A percentile compares a stretch with the other conserved stretches of the same genome.
Evolutionary conservation across 2,113 vertebrate species (phyloP).

Genomic region (Oenanthe melanoleuca): DNA sequence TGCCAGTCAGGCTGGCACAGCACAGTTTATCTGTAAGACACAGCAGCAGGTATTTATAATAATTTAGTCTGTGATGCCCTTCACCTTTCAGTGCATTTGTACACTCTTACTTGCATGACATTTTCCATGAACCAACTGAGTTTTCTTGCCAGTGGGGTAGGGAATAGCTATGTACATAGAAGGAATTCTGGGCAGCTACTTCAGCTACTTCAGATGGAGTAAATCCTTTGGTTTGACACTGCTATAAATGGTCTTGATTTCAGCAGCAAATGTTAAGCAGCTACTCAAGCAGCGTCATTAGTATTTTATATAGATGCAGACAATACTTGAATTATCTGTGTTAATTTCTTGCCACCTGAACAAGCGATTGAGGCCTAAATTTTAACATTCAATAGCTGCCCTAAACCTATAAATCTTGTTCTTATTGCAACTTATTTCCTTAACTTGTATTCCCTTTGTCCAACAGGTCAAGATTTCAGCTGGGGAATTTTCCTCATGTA

Average conservation of each 20-base stretch:
- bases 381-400: not conserved
- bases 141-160: not conserved
- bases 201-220: not conserved
- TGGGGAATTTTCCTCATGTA: not conserved
- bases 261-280: not conserved
- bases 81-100: not conserved
- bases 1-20: not conserved
- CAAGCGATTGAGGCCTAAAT: not conserved
- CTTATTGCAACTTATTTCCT: not conserved
- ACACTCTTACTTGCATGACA: not conserved
- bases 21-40: not conserved
- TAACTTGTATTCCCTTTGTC: not conserved
- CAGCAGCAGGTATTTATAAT: not conserved
- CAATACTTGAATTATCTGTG: not conserved
- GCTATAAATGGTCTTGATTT: not conserved
- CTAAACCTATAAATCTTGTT: not conserved
- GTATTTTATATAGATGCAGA: not conserved
- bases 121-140: not conserved
- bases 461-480: not conserved
- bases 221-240: not conserved
- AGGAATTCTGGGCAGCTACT: not conserved
- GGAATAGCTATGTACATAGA: not conserved
- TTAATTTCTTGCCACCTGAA: not conserved
- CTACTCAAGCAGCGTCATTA: not conserved
- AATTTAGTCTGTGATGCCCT: not conserved